Evolutionary conservation across 2,797 vertebrate genomes (phyloP), one percentile per base, ranked within the genome.

Genomic region (Brachymystax lenok): DNA sequence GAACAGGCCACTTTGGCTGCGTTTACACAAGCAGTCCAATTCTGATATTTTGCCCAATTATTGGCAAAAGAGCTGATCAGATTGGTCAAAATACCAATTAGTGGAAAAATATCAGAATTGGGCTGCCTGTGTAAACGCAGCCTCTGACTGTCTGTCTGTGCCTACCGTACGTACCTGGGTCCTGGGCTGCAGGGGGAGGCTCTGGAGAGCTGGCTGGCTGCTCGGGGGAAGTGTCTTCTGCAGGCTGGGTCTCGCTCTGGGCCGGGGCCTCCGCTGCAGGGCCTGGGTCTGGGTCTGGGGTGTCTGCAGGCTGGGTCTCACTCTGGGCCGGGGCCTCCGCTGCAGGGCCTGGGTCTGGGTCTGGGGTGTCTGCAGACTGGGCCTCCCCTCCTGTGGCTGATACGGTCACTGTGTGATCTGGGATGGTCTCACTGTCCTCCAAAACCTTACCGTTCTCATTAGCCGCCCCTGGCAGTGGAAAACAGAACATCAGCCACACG

Each of bases 341-440:
- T 35, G 70, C 59, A 3, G 69, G 46, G 14, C 24, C 71, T 14
- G 40, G 69, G 6, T 63, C 21, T n/a, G 52, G 27, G 3, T 30
- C 72, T 12, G 28, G 19, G n/a, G 33, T n/a, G 59, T 61, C 59
- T 10, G 59, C 77, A 52, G 66, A 12, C 24, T 64, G 8, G 12
- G 81, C 63, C 17, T 83, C 82, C 76, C 82, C 83, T 0, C 0
- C 84, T 63, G 74, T 10, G 7, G 28, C 5, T 33, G 16, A 78
- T 35, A 61, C 80, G 0, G 79, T 79, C 5, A 86, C 73, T 1
- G 87, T 89, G 81, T 91, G 88, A 77, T 94, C 92, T 0, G 89
- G 92, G 76, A 93, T 82, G 52, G 90, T 91, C 82, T 92, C 90
- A 14, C 84, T 85, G 78, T 93, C 92, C 63, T 91, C 92, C 1